Evolutionary conservation across 2,113 vertebrate species (phyloP).

Genomic region (Strigops habroptila): DNA sequence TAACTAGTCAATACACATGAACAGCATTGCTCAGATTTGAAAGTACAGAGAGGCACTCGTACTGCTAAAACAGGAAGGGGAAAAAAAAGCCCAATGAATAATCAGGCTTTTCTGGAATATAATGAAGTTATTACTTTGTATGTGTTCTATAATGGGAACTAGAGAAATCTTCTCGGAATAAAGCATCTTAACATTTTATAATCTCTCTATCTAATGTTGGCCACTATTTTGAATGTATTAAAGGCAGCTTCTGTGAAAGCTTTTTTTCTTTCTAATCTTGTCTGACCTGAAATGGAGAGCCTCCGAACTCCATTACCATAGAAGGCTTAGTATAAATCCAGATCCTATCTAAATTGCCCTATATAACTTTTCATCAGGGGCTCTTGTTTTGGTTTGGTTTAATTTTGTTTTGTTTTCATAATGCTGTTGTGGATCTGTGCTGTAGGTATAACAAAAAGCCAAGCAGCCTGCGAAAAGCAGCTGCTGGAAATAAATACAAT

Average conservation of each 20-base stretch:
- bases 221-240: slow-evolving; percentile 21
- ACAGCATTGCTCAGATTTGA: background rate
- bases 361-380: background rate
- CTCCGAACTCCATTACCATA: slow-evolving; percentile 9
- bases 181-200: slow-evolving; percentile 15
- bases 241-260: slow-evolving; percentile 39
- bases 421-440: background rate
- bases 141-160: background rate
- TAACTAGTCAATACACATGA: background rate
- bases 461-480: background rate
- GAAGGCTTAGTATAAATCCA: slow-evolving; percentile 17
- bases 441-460: background rate
- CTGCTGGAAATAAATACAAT: background rate
- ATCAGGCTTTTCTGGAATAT: background rate
- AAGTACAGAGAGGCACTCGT: background rate
- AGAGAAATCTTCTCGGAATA: background rate
- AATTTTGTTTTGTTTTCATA: background rate
- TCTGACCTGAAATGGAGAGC: slow-evolving; percentile 53
- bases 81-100: background rate
- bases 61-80: background rate
- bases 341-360: slow-evolving; percentile 19
- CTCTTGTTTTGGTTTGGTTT: background rate
- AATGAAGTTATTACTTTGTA: background rate
- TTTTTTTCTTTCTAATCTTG: slow-evolving; percentile 51
- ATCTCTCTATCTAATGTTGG: slow-evolving; percentile 19